These are phyloP conservation scores for Vanessa tameamea DNA, from an alignment of 1,140 invertebrate genomes.

Conservation along the genomic window DNA sequence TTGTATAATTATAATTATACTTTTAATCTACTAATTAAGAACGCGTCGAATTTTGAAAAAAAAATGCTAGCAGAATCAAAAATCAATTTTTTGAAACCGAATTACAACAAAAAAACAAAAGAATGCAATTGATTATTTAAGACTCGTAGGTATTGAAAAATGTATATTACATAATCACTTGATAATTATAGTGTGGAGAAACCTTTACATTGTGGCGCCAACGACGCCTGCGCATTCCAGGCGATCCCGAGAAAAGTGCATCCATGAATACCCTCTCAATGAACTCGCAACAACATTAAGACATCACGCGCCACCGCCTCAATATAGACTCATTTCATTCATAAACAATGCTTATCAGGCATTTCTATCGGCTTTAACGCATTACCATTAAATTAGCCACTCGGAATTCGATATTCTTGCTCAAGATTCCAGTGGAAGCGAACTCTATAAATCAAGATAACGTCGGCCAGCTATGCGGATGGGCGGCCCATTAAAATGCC, in stretches of 20 bases:
- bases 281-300: constrained; percentile 53
- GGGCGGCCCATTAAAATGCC: constrained; percentile 69
- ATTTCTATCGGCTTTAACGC: constrained; percentile 43
- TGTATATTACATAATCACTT: not conserved
- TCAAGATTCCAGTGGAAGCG: constrained; percentile 47
- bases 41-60: too few relatives aligned
- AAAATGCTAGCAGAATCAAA: too few relatives aligned
- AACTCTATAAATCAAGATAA: constrained; percentile 74
- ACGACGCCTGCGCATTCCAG: constrained; percentile 51
- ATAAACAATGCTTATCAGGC: constrained; percentile 64
- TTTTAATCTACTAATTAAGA: too few relatives aligned
- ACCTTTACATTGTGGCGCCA: constrained; percentile 50
- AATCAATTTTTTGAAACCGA: too few relatives aligned
- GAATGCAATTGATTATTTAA: too few relatives aligned
- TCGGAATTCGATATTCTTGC: constrained; percentile 56
- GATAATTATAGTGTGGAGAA: constrained; percentile 15
- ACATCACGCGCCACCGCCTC: constrained; percentile 62
- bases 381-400: constrained; percentile 66
- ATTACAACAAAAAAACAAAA: too few relatives aligned
- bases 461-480: constrained; percentile 70
- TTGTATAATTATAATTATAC: too few relatives aligned
- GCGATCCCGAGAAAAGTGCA: constrained; percentile 56
- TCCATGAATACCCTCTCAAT: constrained; percentile 56
- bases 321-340: constrained; percentile 66
- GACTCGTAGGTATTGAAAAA: not conserved